Evolutionary conservation across 1,140 invertebrate genomes (phyloP).

Genomic region (Penaeus indicus): DNA sequence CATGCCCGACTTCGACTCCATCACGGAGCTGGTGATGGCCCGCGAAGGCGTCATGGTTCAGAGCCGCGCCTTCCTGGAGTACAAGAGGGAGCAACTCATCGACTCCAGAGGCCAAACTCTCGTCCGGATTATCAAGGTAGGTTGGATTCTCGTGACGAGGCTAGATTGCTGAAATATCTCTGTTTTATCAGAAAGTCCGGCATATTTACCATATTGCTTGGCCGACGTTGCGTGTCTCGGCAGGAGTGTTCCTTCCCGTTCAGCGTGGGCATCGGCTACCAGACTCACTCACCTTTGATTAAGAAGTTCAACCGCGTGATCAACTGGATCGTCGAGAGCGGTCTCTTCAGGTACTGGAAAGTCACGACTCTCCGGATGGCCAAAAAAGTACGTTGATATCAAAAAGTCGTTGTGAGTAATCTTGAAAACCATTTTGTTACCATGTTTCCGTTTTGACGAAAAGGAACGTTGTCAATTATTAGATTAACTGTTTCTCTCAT

Average conservation of each 20-base stretch:
- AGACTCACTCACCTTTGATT: slow-evolving; percentile 26
- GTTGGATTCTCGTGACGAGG: too few species aligned
- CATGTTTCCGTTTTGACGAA: too few species aligned
- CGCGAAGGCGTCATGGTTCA: slow-evolving; percentile 33
- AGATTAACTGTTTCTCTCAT: too few species aligned
- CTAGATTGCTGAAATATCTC: too few species aligned
- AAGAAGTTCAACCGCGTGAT: slow-evolving; percentile 21
- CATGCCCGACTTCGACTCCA: neutral
- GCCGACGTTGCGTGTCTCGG: neutral
- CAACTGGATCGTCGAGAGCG: slow-evolving; percentile 34
- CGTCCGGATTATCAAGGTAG: slow-evolving; percentile 52
- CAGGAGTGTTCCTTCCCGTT: slow-evolving; percentile 37
- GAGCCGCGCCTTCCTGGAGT: slow-evolving; percentile 43
- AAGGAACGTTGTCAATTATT: too few species aligned
- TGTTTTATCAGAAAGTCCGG: too few species aligned
- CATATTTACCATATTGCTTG: neutral
- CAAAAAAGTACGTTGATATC: too few species aligned
- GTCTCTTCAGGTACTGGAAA: slow-evolving; percentile 13
- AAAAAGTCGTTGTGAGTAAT: too few species aligned
- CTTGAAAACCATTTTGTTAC: too few species aligned
- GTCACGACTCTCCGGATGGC: slow-evolving; percentile 7
- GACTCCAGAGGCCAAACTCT: neutral
- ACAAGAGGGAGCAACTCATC: slow-evolving; percentile 29
- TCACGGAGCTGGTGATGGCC: slow-evolving; percentile 23
- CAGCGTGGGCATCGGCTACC: slow-evolving; percentile 25